Percentiles rank a stretch among this genome's conserved stretches.
Conservation (phyloP, 2,888 invertebrate species). For the Lissocephala sabroskyi region DNA sequence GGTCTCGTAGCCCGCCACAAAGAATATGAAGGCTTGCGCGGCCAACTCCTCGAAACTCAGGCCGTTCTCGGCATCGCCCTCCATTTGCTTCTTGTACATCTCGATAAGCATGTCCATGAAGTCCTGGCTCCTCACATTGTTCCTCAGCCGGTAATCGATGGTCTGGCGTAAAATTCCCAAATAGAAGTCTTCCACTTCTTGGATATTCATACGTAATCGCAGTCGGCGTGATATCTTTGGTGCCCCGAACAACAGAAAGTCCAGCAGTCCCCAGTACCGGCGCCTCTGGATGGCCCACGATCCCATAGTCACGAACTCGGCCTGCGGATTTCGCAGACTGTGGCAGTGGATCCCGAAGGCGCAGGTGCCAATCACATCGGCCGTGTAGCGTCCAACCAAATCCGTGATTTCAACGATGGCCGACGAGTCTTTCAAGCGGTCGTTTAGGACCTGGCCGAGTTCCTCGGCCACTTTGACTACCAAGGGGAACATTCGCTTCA, state of each 20-base stretch:
- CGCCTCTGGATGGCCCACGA: too few relatives aligned
- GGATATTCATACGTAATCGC: slow-evolving; percentile 14
- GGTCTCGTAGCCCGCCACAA: slow-evolving; percentile 76
- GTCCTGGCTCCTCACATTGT: slow-evolving; percentile 73
- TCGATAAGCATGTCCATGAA: slow-evolving; percentile 75
- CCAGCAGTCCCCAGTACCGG: neutral
- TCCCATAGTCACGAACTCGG: too few relatives aligned
- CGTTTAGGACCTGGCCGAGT: slow-evolving; percentile 24
- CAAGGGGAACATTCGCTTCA: slow-evolving; percentile 63
- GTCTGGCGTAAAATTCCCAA: slow-evolving; percentile 16
- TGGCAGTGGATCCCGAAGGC: too few relatives aligned
- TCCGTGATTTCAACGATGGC: too few relatives aligned
- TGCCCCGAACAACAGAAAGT: neutral
- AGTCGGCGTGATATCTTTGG: slow-evolving; percentile 17
- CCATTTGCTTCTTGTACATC: slow-evolving; percentile 50
- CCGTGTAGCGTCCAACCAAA: too few relatives aligned
- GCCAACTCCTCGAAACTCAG: slow-evolving; percentile 41
- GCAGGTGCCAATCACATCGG: too few relatives aligned
- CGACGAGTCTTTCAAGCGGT: neutral
- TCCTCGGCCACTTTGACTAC: slow-evolving; percentile 21
- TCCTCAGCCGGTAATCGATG: slow-evolving; percentile 16
- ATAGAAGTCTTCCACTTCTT: slow-evolving; percentile 70
- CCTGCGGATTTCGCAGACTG: too few relatives aligned
- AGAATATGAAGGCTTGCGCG: slow-evolving; percentile 48
- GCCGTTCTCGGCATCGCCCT: slow-evolving; percentile 3